Evolutionary conservation across 1,140 invertebrate species (phyloP), one percentile per base, ranked within the genome.

Genomic region (Tetranychus cinnabarinus): DNA sequence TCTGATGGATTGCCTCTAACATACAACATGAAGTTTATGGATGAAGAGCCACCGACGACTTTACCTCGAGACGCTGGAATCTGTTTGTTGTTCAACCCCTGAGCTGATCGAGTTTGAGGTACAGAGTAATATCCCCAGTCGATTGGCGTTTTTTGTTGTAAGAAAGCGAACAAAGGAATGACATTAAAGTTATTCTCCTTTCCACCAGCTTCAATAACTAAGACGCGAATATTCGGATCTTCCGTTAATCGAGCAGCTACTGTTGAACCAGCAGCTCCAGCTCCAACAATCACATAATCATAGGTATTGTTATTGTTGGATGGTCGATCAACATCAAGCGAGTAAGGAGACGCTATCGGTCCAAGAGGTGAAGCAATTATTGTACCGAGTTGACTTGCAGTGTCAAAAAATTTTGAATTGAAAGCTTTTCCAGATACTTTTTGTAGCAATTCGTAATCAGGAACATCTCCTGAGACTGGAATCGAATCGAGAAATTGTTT

Each of bases 51-150:
- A 13, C 77, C 78, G 63, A 73, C 23, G 33, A 61, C 62, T 56
- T 61, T 58, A 33, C 65, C 68, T n/a, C 65, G 64, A 34, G 65
- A 57, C 23, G 7, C 12, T 8, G n/a, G 34, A 45, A n/a, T 81
- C 78, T 3, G 80, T 81, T 59, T 81, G 81, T 70, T 35, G 5
- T 57, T 60, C 39, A 64, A 15, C 0, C 65, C 63, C 5, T 85
- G 73, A 67, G 85, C 87, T 1, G 87, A 84, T 39, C 80, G 78
- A 5, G 81, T 78, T 70, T 88, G 83, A 0, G 88, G 85, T 70
- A 89, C 87, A 2, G 86, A 89, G 70, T 86, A 86, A 70, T 90
- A 93, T 67, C 85, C 80, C 88, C 88, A 95, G 69, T 93, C 88
- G 13, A 89, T 72, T 69, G 85, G 80, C 59, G 83, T 87, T 3